A percentile compares a stretch with the other conserved stretches of the same genome.
phyloP scores from a whole-genome alignment of 2,113 vertebrate species.

The Narcine bancroftii region DNA sequence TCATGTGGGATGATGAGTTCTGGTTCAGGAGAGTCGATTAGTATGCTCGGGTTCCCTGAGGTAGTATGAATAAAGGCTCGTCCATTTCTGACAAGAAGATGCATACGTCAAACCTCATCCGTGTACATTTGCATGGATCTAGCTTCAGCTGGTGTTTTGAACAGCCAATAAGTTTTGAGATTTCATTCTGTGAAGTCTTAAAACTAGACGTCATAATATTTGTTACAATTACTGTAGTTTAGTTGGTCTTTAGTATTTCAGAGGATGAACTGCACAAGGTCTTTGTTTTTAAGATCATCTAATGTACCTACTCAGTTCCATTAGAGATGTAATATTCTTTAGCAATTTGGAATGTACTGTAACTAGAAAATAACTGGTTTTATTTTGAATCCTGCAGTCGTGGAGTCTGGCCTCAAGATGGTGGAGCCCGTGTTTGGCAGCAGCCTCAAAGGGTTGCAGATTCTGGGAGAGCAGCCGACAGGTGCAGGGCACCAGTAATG shows the following conservation, averaged over 20 bases:
- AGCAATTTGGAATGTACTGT: not conserved
- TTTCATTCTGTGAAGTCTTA: conserved; percentile 5
- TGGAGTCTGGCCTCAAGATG: too few species aligned
- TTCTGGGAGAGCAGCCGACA: too few species aligned
- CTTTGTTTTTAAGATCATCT: conserved; percentile 6
- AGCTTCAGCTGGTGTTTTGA: not conserved
- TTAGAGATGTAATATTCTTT: not conserved
- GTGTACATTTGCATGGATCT: not conserved
- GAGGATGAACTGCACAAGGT: not conserved
- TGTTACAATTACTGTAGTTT: not conserved
- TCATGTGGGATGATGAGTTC: not conserved
- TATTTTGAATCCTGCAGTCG: too few species aligned
- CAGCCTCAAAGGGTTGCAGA: too few species aligned
- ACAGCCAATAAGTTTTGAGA: not conserved
- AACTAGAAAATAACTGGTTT: too few species aligned
- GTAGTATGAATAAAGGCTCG: not conserved
- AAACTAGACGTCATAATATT: not conserved
- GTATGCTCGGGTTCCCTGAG: not conserved
- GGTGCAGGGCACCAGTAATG: too few species aligned
- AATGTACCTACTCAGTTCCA: not conserved
- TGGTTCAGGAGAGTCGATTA: not conserved
- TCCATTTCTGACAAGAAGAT: conserved; percentile 7
- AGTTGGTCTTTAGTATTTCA: not conserved
- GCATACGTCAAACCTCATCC: conserved; percentile 12
- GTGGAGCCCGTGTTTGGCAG: too few species aligned